Evolutionary conservation across 92 coral and sea anemone species (phyloP), one percentile per base, ranked within the genome.

Genomic region (Diadumene lineata): DNA sequence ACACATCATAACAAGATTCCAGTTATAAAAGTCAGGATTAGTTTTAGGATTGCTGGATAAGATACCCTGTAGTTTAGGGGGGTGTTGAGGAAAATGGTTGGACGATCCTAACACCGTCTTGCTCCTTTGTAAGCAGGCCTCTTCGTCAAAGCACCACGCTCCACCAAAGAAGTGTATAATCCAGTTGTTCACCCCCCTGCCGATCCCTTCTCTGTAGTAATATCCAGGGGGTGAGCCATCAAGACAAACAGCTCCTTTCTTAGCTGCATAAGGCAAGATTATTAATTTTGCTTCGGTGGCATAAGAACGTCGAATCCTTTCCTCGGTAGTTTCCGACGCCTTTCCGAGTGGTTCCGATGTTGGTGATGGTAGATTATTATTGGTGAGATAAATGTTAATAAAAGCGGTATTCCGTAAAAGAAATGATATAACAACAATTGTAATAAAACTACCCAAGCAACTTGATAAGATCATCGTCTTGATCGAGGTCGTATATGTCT

Each of bases 221-320:
- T 87, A 91, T 34, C 93, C 97, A 9, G 97, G 97, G 72, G 92
- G 86, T 50, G 97, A 91, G 17, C 97, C 97, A 62, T 91, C 97
- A 28, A 91, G 78, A 64, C 97, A 91, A 56, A 88, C 93, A 17
- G 97, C 97, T 32, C 92, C 97, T 56, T 81, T 64, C 43, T 78
- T 74, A 34, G 71, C 90, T 55, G 84, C 92, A 55, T 81, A 76
- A 21, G 85, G 78, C 67, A 91, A 34, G 56, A 87, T 61, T 1
- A 82, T 75, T 18, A 87, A 44, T 31, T 78, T 76, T 17, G 80
- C 92, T 23, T 87, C 80, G 15, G 57, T 72, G 7, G 92, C 76
- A 48, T 82, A 77, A 19, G 83, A 77, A 16, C 91, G 84, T 16
- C 76, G 62, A 61, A 31, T 24, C 53, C 51, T 1, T 9, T 75